Percentiles rank a stretch among this genome's conserved stretches.
Evolutionary conservation across 1,140 invertebrate species (phyloP).

Genomic region (Formica selysi): DNA sequence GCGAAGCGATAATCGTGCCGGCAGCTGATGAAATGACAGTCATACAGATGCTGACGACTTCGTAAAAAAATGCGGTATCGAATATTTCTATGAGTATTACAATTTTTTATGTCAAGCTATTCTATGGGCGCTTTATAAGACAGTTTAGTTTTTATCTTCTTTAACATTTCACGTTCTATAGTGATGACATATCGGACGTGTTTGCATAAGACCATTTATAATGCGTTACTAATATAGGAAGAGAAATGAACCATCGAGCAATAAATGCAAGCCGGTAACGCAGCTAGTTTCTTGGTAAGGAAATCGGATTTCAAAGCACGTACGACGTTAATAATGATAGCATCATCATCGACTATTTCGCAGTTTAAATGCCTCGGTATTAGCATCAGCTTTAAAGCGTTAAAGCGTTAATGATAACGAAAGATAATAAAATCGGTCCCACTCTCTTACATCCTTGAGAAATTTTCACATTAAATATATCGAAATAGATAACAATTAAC

Average conservation of each 20-base stretch:
- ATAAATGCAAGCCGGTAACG: conserved; percentile 31
- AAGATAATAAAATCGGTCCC: not conserved
- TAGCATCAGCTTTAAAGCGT: conserved; percentile 30
- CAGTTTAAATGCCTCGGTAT: conserved; percentile 16
- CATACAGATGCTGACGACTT: not conserved
- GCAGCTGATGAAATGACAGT: not conserved
- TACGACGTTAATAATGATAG: conserved; percentile 51
- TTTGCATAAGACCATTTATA: not conserved
- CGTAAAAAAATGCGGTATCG: not conserved
- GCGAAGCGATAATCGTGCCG: not conserved
- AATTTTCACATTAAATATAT: not conserved
- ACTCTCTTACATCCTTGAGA: not conserved
- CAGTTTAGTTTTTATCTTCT: not conserved
- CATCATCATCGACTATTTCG: conserved; percentile 22
- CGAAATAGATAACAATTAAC: not conserved
- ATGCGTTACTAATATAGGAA: not conserved
- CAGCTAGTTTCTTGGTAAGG: conserved; percentile 28
- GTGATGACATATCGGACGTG: too few species aligned
- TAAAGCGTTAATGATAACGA: conserved; percentile 10
- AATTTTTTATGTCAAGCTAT: not conserved
- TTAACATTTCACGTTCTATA: not conserved
- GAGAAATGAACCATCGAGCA: conserved; percentile 3
- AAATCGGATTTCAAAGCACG: conserved; percentile 57
- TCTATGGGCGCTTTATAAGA: not conserved
- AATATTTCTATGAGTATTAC: not conserved